These are phyloP conservation scores for Phaonia tiefii DNA, from an alignment of 2,888 invertebrate species.

Conservation along the genomic window DNA sequence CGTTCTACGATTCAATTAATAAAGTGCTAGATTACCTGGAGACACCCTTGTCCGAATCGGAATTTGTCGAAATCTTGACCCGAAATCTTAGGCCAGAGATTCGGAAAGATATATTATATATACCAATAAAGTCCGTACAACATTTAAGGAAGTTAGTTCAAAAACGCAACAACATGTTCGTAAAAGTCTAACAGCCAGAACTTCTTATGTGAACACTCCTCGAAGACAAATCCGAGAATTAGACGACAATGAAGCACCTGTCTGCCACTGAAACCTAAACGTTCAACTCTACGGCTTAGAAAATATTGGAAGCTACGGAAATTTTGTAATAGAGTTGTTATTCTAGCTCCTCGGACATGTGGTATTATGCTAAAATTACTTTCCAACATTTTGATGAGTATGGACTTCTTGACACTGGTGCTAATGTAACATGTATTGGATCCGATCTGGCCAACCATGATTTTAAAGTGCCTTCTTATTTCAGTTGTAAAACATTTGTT, in stretches of 20 bases:
- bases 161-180: background rate
- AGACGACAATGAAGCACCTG: too few relatives aligned
- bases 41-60: too few relatives aligned
- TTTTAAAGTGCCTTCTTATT: background rate
- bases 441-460: background rate
- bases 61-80: background rate
- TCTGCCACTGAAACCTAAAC: too few relatives aligned
- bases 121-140: background rate
- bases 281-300: slow-evolving; percentile 1
- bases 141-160: background rate
- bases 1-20: background rate
- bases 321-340: background rate
- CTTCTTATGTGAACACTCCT: too few relatives aligned
- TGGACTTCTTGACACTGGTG: background rate
- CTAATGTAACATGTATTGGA: background rate
- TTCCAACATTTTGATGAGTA: background rate
- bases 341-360: background rate
- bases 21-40: background rate
- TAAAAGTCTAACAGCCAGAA: background rate
- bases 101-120: background rate
- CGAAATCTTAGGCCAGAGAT: background rate
- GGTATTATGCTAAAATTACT: background rate
- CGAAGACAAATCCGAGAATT: too few relatives aligned
- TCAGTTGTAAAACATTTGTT: background rate
- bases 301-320: background rate